A percentile compares a stretch with the other conserved stretches of the same genome.
Evolutionary conservation across 2,888 invertebrate genomes (phyloP).

Genomic region (Apotomis turbidana): DNA sequence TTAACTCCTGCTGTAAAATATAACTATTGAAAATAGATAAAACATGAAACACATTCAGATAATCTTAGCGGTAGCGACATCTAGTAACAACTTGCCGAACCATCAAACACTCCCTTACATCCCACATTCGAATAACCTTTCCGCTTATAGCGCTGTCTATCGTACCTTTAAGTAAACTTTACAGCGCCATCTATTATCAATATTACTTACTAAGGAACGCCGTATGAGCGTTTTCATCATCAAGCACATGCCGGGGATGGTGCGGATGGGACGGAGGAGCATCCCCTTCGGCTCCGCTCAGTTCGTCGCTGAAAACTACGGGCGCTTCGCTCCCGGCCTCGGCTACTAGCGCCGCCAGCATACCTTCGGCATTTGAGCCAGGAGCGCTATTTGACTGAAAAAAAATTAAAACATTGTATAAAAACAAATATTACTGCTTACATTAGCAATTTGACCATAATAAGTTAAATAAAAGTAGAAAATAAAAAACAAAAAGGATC

Average conservation of each 20-base stretch:
- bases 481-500: slow-evolving; percentile 23
- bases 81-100: not conserved
- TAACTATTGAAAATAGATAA: too few relatives aligned
- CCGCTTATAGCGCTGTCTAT: slow-evolving; percentile 17
- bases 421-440: not conserved
- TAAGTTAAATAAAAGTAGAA: not conserved
- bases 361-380: slow-evolving; percentile 93
- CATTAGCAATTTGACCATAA: not conserved
- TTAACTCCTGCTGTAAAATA: too few relatives aligned
- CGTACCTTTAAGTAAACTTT: not conserved
- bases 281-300: slow-evolving; percentile 80
- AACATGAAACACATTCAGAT: too few relatives aligned
- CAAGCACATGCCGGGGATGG: slow-evolving; percentile 91
- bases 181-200: slow-evolving; percentile 25
- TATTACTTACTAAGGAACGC: slow-evolving; percentile 94
- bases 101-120: not conserved
- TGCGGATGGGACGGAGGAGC: slow-evolving; percentile 80
- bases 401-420: slow-evolving; percentile 7
- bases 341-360: slow-evolving; percentile 94
- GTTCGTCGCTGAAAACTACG: slow-evolving; percentile 98
- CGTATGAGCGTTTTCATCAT: slow-evolving; percentile 95
- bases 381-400: slow-evolving; percentile 39
- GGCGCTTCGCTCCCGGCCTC: slow-evolving; percentile 96
- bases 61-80: slow-evolving; percentile 6
- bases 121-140: not conserved